Base-by-base conservation (phyloP, 2,113 vertebrate species). In the Peromyscus polionotus region DNA sequence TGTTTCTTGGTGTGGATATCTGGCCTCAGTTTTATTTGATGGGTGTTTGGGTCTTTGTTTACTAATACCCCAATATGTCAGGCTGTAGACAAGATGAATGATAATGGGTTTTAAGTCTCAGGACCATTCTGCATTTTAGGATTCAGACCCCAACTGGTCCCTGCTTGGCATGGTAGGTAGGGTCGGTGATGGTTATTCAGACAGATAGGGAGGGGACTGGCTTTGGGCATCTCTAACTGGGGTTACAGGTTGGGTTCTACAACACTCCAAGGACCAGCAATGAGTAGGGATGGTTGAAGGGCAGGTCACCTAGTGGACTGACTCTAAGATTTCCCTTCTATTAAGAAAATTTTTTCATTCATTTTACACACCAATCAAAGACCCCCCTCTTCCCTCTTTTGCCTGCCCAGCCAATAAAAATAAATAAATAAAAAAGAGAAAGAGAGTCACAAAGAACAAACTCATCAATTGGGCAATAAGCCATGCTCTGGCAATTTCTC, bases 391-490 rank as follows among this genome's bases (percentile, higher is more conserved):
- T 51, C 51, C 51, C 51, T 51, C 51, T 51, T 9, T 10, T 8
- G 10, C 51, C 51, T 51, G 51, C 51, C 51, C 51, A 51, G 9
- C 51, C 51, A 51, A 51, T 51, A 51, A 51, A 51, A 51, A 51
- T 51, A 51, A 51, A 51, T 51, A 51, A 51, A 48, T 48, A 48
- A 48, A 48, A 48, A 6, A 61, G 59, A 61, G 61, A 76, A 28
- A 51, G 31, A 17, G 16, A 51, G 31, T 33, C 8, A 0, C 76
- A 61, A 7, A 97, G 65, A 92, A 67, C 26, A 84, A 90, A 92
- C 16, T 77, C 88, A 61, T 91, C 81, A 89, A 61, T 75, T 94
- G 89, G 91, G 48, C 90, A 92, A 89, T 91, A 95, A 94, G n/a
- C 19, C 54, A 93, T 80, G 39, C 12, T 91, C 72, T 88, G 97